Evolutionary conservation across 2,113 vertebrate genomes (phyloP).

Genomic region (Gadus macrocephalus): DNA sequence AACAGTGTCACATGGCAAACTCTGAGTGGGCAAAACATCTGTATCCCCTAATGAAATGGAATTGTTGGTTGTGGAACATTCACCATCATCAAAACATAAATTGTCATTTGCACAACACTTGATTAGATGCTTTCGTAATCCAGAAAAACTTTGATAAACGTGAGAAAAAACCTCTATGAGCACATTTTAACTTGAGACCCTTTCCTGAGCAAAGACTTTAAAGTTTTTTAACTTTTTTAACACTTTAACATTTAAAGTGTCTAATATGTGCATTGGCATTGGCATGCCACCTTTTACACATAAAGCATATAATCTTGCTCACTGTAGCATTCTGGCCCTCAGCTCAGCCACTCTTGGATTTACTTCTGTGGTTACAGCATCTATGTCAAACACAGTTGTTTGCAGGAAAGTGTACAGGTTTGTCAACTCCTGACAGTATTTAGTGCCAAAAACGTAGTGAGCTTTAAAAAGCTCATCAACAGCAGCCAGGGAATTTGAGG

Average conservation of each 20-base stretch:
- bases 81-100: not conserved
- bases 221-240: too few species aligned
- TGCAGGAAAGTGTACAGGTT: constrained; percentile 7
- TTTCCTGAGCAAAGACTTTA: not conserved
- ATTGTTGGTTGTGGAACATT: not conserved
- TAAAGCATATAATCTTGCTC: not conserved
- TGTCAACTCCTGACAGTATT: not conserved
- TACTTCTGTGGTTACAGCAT: constrained; percentile 15
- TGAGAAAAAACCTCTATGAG: not conserved
- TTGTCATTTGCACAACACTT: not conserved
- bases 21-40: not conserved
- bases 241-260: too few species aligned
- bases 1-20: constrained; percentile 6
- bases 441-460: constrained; percentile 1
- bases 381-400: not conserved
- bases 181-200: not conserved
- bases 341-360: constrained; percentile 25
- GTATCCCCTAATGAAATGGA: not conserved
- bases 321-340: constrained; percentile 8
- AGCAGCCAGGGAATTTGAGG: not conserved
- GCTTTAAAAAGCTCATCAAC: constrained; percentile 27
- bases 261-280: too few species aligned
- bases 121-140: not conserved
- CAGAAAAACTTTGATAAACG: not conserved
- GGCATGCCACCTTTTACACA: not conserved